These are phyloP conservation scores for Drosophila aff. DNA, from an alignment of 1,140 invertebrate species.

Conservation along the genomic window DNA sequence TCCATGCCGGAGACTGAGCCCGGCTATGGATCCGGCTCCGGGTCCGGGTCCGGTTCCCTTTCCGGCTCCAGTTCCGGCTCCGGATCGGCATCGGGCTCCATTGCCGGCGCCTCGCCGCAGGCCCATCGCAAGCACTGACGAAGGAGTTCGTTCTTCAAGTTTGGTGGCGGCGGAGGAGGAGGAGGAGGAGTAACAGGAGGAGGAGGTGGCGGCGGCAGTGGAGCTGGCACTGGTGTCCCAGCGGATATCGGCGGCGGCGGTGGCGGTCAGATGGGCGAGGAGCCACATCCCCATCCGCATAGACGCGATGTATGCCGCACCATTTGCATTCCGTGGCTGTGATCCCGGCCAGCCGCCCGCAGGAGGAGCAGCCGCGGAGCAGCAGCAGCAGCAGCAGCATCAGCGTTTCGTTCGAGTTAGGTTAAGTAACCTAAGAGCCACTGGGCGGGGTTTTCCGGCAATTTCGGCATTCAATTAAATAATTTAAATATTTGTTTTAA, in stretches of 20 bases:
- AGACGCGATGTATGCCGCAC: slow-evolving; percentile 77
- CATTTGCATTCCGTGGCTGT: slow-evolving; percentile 82
- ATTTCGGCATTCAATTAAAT: not conserved
- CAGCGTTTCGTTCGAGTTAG: slow-evolving; percentile 2
- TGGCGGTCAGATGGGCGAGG: slow-evolving; percentile 71
- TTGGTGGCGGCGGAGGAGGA: slow-evolving; percentile 45
- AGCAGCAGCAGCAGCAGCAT: not conserved
- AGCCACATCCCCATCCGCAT: slow-evolving; percentile 65
- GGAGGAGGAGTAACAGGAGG: slow-evolving; percentile 12
- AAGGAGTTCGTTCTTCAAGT: slow-evolving; percentile 84
- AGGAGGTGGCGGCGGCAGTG: slow-evolving; percentile 16
- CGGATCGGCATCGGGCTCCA: slow-evolving; percentile 38
- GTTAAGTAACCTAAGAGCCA: not conserved
- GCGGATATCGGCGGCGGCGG: slow-evolving; percentile 46
- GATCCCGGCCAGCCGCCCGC: slow-evolving; percentile 18
- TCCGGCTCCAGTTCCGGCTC: slow-evolving; percentile 43
- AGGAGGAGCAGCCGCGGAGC: slow-evolving; percentile 5
- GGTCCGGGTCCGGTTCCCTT: slow-evolving; percentile 39
- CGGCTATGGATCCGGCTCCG: slow-evolving; percentile 30
- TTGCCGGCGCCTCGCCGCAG: slow-evolving; percentile 70
- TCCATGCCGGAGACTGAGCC: slow-evolving; percentile 63
- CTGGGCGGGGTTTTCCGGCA: not conserved
- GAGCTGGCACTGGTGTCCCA: slow-evolving; percentile 25
- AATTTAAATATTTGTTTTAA: not conserved
- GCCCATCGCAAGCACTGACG: slow-evolving; percentile 82